phyloP scores from a whole-genome alignment of 2,797 vertebrate species.

The Synaphobranchus kaupii region DNA sequence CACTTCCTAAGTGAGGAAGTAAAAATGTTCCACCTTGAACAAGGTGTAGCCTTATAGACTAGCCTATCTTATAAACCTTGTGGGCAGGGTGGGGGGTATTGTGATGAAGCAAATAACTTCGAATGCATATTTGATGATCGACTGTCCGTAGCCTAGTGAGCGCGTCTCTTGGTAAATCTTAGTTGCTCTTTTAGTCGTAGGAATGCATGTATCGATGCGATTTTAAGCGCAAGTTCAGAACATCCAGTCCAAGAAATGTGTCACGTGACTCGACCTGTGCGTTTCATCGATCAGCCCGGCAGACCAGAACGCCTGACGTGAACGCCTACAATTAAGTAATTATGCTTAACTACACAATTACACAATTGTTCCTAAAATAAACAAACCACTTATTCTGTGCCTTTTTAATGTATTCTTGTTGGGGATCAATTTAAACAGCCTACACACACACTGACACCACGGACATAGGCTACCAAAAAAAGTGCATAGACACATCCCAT shows the following conservation, averaged over 20 bases:
- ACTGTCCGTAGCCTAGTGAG: neutral
- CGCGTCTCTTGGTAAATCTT: neutral
- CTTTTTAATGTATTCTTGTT: neutral
- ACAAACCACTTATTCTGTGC: neutral
- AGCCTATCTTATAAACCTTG: neutral
- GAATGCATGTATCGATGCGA: neutral
- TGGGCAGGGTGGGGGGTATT: neutral
- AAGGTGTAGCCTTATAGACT: neutral
- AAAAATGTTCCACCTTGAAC: neutral
- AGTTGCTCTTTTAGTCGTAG: neutral
- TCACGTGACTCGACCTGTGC: neutral
- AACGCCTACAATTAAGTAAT: neutral
- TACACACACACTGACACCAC: neutral
- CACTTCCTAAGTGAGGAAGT: neutral
- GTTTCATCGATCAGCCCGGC: neutral
- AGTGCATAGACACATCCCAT: neutral
- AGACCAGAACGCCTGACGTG: neutral
- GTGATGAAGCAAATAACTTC: neutral
- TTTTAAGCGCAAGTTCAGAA: neutral
- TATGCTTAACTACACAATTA: neutral
- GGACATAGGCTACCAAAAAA: neutral
- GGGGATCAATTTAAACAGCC: neutral
- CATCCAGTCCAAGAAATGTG: neutral
- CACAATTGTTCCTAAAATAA: neutral
- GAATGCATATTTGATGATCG: too few species aligned